Evolutionary conservation across 2,888 invertebrate species (phyloP).

Genomic region (Griposia aprilina): DNA sequence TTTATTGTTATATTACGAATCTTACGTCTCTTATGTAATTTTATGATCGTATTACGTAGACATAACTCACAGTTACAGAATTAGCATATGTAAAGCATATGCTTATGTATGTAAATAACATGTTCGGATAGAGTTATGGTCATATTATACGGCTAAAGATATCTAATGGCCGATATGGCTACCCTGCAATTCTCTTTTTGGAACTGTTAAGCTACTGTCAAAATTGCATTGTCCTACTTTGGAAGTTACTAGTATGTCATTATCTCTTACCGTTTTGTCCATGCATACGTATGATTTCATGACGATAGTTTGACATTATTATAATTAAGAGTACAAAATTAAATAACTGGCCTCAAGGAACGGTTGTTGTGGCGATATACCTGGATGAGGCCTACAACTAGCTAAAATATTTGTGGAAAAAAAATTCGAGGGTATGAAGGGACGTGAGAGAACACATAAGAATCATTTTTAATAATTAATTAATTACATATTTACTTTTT

Average conservation of each 20-base stretch:
- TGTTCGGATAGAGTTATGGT: constrained; percentile 17
- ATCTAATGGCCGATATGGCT: constrained; percentile 16
- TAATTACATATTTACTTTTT: too few species aligned
- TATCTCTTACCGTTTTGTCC: not conserved
- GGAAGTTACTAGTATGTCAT: not conserved
- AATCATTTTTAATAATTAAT: too few species aligned
- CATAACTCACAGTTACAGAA: constrained; percentile 20
- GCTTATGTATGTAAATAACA: constrained; percentile 52
- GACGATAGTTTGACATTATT: not conserved
- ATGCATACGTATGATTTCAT: not conserved
- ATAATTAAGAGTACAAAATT: not conserved
- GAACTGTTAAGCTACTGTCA: constrained; percentile 3
- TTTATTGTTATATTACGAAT: constrained; percentile 11
- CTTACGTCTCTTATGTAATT: constrained; percentile 29
- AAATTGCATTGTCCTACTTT: constrained; percentile 35
- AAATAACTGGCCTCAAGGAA: too few species aligned
- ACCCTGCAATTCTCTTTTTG: constrained; percentile 16
- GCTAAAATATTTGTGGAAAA: too few species aligned
- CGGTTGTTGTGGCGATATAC: not conserved
- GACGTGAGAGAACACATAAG: too few species aligned
- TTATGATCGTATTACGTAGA: constrained; percentile 28
- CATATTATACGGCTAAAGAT: constrained; percentile 23
- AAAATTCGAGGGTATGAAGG: too few species aligned
- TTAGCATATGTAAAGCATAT: constrained; percentile 28
- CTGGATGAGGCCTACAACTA: not conserved